These are phyloP conservation scores for Drosophila quasianomalipes DNA, from an alignment of 2,888 invertebrate genomes.

Conservation along the genomic window DNA sequence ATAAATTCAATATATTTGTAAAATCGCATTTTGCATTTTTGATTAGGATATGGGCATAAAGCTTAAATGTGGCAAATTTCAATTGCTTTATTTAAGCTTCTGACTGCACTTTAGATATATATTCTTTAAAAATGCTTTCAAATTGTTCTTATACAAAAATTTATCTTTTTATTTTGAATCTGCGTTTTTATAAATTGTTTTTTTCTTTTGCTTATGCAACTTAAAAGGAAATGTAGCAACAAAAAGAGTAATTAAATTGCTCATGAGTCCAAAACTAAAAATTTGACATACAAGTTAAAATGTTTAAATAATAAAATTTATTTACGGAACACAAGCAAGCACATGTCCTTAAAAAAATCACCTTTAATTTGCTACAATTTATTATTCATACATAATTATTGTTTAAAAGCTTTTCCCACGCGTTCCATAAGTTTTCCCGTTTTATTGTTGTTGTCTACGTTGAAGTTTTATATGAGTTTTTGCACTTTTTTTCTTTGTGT, in stretches of 20 bases:
- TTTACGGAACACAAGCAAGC: conserved; percentile 72
- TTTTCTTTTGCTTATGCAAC: conserved; percentile 23
- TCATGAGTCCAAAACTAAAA: conserved; percentile 33
- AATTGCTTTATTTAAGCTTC: not conserved
- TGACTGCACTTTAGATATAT: not conserved
- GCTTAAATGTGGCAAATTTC: not conserved
- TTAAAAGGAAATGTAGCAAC: conserved; percentile 31
- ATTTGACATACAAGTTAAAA: conserved; percentile 35
- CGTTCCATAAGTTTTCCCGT: conserved; percentile 37
- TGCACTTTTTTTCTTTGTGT: conserved; percentile 47
- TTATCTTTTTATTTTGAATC: conserved; percentile 57
- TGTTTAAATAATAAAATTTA: conserved; percentile 70
- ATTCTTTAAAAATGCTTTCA: conserved; percentile 7
- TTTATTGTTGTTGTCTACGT: conserved; percentile 17
- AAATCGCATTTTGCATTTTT: conserved; percentile 7
- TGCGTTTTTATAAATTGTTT: conserved; percentile 49
- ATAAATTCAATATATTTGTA: conserved; percentile 70
- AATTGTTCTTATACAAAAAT: conserved; percentile 59
- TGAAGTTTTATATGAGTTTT: conserved; percentile 50
- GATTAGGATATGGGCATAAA: not conserved
- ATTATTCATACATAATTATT: conserved; percentile 70
- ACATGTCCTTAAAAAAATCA: conserved; percentile 75
- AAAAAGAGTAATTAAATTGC: conserved; percentile 3
- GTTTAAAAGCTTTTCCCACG: conserved; percentile 60
- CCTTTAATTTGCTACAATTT: conserved; percentile 79